Base-by-base conservation (phyloP, 2,113 vertebrate species). In the Sylvietta virens region DNA sequence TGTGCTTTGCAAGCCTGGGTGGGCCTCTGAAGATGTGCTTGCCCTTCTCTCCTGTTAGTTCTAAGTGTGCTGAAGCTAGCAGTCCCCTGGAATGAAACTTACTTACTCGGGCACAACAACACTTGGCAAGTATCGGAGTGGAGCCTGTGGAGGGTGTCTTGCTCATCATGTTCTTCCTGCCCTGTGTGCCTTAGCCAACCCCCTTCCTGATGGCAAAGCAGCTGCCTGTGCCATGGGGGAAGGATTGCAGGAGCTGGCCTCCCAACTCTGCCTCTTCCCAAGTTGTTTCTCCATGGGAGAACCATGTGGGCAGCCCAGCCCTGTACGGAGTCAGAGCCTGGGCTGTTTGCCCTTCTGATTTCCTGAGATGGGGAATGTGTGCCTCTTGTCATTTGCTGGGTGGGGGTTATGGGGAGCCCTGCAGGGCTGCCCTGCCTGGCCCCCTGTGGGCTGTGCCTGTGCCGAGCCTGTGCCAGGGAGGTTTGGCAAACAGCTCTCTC, bases 71-170 rank as follows among this genome's bases (percentile, higher is more conserved):
- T 96, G 88, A 92, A 85, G 83, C 54, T 83, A 77, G 83, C 80
- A 92, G 74, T 85, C n/a, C 58, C 48, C 45, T 90, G 81, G 57
- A 80, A 92, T 85, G 48, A 92, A 86, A 93, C 85, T 79, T 60
- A 93, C 85, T 79, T 60, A 84, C 2, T 45, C 0, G 1, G 85
- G 48, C 66, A 65, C 66, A 65, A 9, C 33, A 84, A 14, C 85
- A 60, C 54, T 48, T 88, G 90, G 70, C 81, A 85, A 72, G 31
- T 2, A 1, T 48, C 70, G 0, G 1, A 72, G 53, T 8, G 30
- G 44, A 90, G 78, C 44, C 60, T 84, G n/a, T 33, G 48, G 69
- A 91, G 45, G 24, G 19, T 65, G 48, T 57, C 66, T 45, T 72
- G 74, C 62, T 73, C 53, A 42, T 87, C 81, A 8, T 0, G 12